phyloP scores from a whole-genome alignment of 2,888 invertebrate genomes.

The Heteromyza rotundicornis region DNA sequence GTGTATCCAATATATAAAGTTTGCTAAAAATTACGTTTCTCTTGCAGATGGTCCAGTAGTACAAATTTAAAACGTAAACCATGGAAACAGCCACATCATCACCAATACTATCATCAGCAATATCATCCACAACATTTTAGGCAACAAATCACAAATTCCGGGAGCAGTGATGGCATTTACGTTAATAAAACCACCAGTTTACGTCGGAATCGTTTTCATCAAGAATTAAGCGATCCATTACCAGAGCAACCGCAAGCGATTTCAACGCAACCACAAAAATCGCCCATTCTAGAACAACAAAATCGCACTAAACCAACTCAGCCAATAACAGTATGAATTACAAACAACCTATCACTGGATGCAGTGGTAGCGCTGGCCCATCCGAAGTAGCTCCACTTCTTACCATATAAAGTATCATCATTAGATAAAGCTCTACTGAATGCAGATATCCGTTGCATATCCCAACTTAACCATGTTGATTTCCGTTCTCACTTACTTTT shows the following conservation, averaged over 20 bases:
- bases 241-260: slow-evolving; percentile 10
- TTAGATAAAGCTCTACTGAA: not conserved
- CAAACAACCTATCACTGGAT: too few species aligned
- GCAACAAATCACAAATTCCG: slow-evolving; percentile 18
- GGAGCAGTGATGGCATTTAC: too few species aligned
- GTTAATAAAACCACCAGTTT: slow-evolving; percentile 26
- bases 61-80: slow-evolving; percentile 48
- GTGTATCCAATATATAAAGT: not conserved
- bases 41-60: slow-evolving; percentile 39
- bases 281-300: not conserved
- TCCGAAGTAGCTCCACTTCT: too few species aligned
- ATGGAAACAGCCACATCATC: slow-evolving; percentile 46
- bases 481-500: not conserved
- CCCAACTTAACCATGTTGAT: not conserved
- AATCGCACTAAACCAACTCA: not conserved
- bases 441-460: slow-evolving; percentile 17
- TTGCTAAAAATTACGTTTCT: not conserved
- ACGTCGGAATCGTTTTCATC: slow-evolving; percentile 39
- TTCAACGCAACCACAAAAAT: not conserved
- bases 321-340: too few species aligned
- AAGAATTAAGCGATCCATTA: slow-evolving; percentile 25
- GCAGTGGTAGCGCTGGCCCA: too few species aligned
- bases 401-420: too few species aligned
- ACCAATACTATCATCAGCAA: slow-evolving; percentile 28
- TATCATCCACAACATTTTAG: slow-evolving; percentile 27